Evolutionary conservation across 23 tunicate genomes (phyloP).

Genomic region (Diplosoma virens): DNA sequence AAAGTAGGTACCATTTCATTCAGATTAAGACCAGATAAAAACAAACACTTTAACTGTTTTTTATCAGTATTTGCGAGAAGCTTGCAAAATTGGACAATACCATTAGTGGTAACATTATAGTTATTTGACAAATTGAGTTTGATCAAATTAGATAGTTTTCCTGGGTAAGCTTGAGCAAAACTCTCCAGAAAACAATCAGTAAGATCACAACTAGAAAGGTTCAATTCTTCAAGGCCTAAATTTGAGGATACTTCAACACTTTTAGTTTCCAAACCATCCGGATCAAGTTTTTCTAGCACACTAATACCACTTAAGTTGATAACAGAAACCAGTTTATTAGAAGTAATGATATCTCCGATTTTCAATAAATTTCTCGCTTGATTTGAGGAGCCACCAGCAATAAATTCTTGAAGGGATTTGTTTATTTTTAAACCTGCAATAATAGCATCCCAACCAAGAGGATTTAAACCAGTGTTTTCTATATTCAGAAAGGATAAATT

Average conservation of each 20-base stretch:
- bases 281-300: background rate
- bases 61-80: background rate
- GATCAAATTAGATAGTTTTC: slow-evolving; percentile 26
- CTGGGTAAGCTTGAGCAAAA: slow-evolving; percentile 2
- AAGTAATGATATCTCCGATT: slow-evolving; percentile 30
- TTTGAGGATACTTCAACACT: background rate
- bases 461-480: slow-evolving; percentile 36
- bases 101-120: slow-evolving; percentile 22
- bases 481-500: slow-evolving; percentile 33
- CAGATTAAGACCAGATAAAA: background rate
- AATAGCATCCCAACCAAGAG: slow-evolving; percentile 58
- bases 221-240: background rate
- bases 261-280: background rate
- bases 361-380: background rate
- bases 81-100: slow-evolving; percentile 22
- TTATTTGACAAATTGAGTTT: slow-evolving; percentile 54
- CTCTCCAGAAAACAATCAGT: background rate
- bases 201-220: background rate
- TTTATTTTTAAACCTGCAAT: slow-evolving; percentile 26
- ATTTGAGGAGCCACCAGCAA: slow-evolving; percentile 51
- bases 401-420: slow-evolving; percentile 4
- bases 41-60: background rate
- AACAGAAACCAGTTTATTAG: background rate
- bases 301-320: slow-evolving; percentile 8
- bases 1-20: slow-evolving; percentile 4